Base-by-base conservation (phyloP, 1,140 invertebrate genomes). In the Drosophila repletoides region DNA sequence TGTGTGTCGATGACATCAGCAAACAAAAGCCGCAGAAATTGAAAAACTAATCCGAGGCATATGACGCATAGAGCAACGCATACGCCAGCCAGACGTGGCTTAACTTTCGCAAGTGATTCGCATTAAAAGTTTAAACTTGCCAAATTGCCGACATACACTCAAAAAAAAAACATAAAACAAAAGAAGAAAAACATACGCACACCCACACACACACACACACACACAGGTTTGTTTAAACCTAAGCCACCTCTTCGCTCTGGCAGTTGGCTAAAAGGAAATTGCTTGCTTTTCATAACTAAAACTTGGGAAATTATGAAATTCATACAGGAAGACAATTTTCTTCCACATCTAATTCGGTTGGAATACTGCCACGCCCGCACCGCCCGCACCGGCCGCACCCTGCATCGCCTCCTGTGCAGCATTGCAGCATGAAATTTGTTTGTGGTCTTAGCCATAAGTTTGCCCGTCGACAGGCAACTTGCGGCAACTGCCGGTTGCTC, bases 321-420 rank as follows among this genome's bases (percentile, higher is more conserved):
- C 84, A 88, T 88, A 88, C 84, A 88, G 84, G 84, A 88, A 88
- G 84, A 84, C 84, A 88, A 88, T 88, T 88, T 88, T 88, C 84
- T 88, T 88, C 68, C 66, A 76, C 84, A 79, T 86, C 80, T 86
- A 86, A 86, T 86, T 86, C 84, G 70, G 56, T 66, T 55, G 66
- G 41, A 28, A 58, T 6, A 33, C 49, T 26, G 6, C 45, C 24
- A 17, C 14, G 21, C 26, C 21, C 7, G n/a, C 9, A n/a, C 15
- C 3, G 36, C 2, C n/a, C 6, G 0, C 36, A 7, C 14, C 19
- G 7, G 10, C 24, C 5, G 22, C 40, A 12, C 14, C 17, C 12
- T 49, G 15, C 7, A 9, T 41, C 7, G n/a, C n/a, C 5, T 6
- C 36, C 33, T 41, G 28, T 59, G 55, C 65, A 73, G 41, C 64